Evolutionary conservation across 2,113 vertebrate species (phyloP).

Genomic region (Myanophis thanlyinensis): DNA sequence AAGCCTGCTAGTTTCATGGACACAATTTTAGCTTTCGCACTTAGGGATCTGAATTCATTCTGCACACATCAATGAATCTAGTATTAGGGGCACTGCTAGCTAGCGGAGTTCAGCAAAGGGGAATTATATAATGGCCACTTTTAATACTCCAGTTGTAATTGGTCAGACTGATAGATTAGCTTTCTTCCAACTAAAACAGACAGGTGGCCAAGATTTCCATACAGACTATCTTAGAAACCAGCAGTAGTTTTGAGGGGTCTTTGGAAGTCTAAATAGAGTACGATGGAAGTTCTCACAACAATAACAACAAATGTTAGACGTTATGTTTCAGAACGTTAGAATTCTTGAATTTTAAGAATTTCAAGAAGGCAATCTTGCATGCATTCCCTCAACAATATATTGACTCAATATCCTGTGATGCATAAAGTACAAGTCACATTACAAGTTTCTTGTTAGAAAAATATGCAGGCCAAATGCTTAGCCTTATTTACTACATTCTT

Average conservation of each 20-base stretch:
- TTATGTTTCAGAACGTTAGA: neutral
- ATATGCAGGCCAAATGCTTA: neutral
- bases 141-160: neutral
- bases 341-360: too few relatives aligned
- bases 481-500: neutral
- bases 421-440: neutral
- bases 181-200: neutral
- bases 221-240: neutral
- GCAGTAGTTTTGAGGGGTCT: neutral
- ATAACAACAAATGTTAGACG: neutral
- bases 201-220: neutral
- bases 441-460: neutral
- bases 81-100: neutral
- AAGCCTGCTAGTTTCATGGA: conserved; percentile 5
- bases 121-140: conserved; percentile 3
- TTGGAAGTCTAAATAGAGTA: too few relatives aligned
- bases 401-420: too few relatives aligned
- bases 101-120: neutral
- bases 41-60: neutral
- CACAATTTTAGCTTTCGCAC: neutral
- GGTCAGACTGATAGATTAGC: neutral
- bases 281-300: neutral
- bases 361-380: neutral
- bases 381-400: neutral
- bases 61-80: neutral